These are phyloP conservation scores for Dissostichus mawsoni DNA, from an alignment of 2,113 vertebrate genomes.

Conservation along the genomic window DNA sequence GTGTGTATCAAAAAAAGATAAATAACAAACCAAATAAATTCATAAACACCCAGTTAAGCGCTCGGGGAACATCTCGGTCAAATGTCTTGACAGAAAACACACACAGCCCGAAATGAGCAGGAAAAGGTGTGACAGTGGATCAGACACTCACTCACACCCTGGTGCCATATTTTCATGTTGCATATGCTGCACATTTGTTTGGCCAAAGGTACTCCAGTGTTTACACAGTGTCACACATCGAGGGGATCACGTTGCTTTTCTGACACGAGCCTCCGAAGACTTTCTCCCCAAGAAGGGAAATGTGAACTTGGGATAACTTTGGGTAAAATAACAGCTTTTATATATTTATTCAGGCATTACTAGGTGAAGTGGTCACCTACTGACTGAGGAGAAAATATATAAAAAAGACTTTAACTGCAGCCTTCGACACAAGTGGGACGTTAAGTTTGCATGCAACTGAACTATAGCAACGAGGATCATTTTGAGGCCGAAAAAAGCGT, in stretches of 20 bases:
- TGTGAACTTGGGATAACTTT: conserved; percentile 78
- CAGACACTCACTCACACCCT: conserved; percentile 74
- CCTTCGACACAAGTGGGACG: conserved; percentile 66
- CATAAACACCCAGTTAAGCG: too few species aligned
- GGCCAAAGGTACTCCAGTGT: conserved; percentile 79
- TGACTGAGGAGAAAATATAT: conserved; percentile 74
- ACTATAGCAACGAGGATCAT: conserved; percentile 24
- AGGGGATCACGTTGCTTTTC: conserved; percentile 83
- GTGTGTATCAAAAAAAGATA: too few species aligned
- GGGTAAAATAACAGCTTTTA: conserved; percentile 87
- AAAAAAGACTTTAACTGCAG: conserved; percentile 59
- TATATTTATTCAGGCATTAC: conserved; percentile 88
- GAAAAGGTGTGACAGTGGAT: conserved; percentile 57
- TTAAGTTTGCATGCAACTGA: conserved; percentile 51
- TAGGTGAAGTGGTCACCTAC: conserved; percentile 76
- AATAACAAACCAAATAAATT: too few species aligned
- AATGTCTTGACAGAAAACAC: conserved; percentile 65
- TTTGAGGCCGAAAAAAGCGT: conserved; percentile 57
- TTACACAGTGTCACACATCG: conserved; percentile 84
- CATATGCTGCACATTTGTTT: conserved; percentile 76
- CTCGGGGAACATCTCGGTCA: too few species aligned
- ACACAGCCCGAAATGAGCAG: conserved; percentile 57
- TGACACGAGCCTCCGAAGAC: conserved; percentile 71
- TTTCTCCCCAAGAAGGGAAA: conserved; percentile 74
- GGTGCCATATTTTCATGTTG: conserved; percentile 75